Conservation (phyloP, 2,888 invertebrate species). For the Caenorhabditis sp. region DNA sequence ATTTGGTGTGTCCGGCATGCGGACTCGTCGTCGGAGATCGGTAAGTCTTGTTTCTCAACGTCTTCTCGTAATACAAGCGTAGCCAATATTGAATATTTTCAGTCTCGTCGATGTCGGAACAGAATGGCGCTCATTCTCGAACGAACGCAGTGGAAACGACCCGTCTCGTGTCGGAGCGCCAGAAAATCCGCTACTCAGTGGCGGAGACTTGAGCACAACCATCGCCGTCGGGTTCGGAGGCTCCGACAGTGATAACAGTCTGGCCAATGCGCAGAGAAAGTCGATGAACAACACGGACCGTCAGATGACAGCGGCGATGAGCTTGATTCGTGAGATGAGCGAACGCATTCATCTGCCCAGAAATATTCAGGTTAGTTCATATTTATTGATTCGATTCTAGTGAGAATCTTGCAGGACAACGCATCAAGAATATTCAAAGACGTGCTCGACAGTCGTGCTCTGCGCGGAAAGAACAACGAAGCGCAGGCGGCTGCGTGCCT, state of each 20-base stretch:
- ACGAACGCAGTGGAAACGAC: conserved; percentile 91
- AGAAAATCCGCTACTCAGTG: conserved; percentile 94
- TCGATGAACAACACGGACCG: conserved; percentile 92
- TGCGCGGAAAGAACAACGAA: conserved; percentile 73
- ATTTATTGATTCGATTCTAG: neutral
- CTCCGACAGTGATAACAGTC: conserved; percentile 76
- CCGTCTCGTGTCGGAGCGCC: conserved; percentile 99
- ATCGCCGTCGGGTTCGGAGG: conserved; percentile 83
- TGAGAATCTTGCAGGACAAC: conserved; percentile 83
- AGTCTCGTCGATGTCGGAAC: conserved; percentile 96
- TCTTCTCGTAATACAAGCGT: neutral
- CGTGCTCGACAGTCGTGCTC: conserved; percentile 78
- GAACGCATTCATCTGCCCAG: conserved; percentile 96
- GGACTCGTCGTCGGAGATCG: conserved; percentile 99
- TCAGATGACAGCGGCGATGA: conserved; percentile 93
- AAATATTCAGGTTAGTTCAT: conserved; percentile 86
- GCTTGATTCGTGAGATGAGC: conserved; percentile 97
- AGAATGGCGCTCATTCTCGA: conserved; percentile 99
- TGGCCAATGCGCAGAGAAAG: conserved; percentile 78
- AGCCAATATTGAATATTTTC: neutral
- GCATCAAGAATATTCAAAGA: conserved; percentile 98
- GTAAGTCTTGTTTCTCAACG: conserved; percentile 44
- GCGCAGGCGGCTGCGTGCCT: conserved; percentile 95
- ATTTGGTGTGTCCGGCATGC: conserved; percentile 99
- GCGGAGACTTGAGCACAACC: conserved; percentile 95